These are phyloP conservation scores for Acrocyrtus sp. DNA, from an alignment of 2,888 invertebrate genomes.

Conservation along the genomic window DNA sequence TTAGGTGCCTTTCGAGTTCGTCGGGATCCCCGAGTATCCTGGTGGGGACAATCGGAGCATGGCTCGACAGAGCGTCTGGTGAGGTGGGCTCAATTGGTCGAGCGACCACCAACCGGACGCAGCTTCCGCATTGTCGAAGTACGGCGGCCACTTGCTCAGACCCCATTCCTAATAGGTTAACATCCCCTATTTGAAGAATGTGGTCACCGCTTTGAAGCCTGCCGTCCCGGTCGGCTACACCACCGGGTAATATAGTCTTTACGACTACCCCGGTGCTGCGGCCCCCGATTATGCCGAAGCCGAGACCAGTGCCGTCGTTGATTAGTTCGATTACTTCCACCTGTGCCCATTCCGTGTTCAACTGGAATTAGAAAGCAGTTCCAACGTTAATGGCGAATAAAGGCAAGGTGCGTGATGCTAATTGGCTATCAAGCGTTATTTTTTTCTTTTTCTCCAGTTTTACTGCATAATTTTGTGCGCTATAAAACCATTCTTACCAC, in stretches of 20 bases:
- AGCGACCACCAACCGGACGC: constrained; percentile 94
- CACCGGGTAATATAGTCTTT: constrained; percentile 81
- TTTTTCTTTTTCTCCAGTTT: too few relatives aligned
- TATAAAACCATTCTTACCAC: constrained; percentile 72
- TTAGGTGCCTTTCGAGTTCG: constrained; percentile 85
- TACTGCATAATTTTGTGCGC: too few relatives aligned
- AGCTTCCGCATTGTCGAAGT: constrained; percentile 92
- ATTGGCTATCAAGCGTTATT: too few relatives aligned
- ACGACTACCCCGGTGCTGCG: constrained; percentile 90
- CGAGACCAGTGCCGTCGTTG: constrained; percentile 97
- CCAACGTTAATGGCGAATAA: background rate
- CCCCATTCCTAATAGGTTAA: constrained; percentile 89
- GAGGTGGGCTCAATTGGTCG: constrained; percentile 86
- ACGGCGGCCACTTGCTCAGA: constrained; percentile 96
- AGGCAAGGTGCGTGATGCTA: background rate
- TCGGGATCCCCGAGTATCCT: constrained; percentile 85
- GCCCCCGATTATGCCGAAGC: constrained; percentile 98
- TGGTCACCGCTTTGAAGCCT: constrained; percentile 97
- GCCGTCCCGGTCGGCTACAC: constrained; percentile 97
- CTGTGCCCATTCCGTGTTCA: constrained; percentile 99
- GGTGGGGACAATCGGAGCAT: constrained; percentile 91
- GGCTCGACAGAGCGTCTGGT: constrained; percentile 75
- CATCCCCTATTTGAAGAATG: constrained; percentile 91
- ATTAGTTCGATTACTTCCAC: constrained; percentile 97
- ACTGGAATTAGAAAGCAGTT: constrained; percentile 72